Conservation (phyloP, 1,140 invertebrate genomes). For the Drosophila neocordata region DNA sequence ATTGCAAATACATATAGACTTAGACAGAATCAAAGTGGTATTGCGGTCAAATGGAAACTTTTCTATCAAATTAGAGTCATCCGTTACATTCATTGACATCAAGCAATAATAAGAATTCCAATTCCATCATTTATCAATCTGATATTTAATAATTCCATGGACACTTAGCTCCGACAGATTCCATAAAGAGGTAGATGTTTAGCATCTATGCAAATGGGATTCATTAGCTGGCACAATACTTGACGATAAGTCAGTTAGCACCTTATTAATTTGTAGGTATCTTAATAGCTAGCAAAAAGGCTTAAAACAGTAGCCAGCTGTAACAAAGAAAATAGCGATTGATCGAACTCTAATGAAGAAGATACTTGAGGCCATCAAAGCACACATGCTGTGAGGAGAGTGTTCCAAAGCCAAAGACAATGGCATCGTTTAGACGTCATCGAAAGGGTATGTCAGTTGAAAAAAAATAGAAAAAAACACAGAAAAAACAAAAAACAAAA, state of each 20-base stretch:
- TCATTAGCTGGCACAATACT: slow-evolving; percentile 66
- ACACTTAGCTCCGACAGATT: slow-evolving; percentile 27
- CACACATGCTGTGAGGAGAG: slow-evolving; percentile 52
- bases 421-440: slow-evolving; percentile 52
- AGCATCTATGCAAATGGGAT: slow-evolving; percentile 51
- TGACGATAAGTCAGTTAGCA: slow-evolving; percentile 66
- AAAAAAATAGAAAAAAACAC: slow-evolving; percentile 1
- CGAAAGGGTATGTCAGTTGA: slow-evolving; percentile 45
- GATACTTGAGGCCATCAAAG: slow-evolving; percentile 59
- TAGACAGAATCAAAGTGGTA: too few relatives aligned
- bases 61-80: too few relatives aligned
- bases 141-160: not conserved
- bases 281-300: slow-evolving; percentile 20
- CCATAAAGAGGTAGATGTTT: not conserved
- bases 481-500: slow-evolving; percentile 26
- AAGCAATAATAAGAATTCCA: not conserved
- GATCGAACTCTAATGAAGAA: slow-evolving; percentile 54
- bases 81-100: too few relatives aligned
- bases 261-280: slow-evolving; percentile 64
- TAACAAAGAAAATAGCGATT: slow-evolving; percentile 21
- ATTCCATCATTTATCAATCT: not conserved
- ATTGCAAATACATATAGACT: too few relatives aligned
- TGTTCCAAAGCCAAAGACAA: slow-evolving; percentile 45
- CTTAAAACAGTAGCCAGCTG: slow-evolving; percentile 37
- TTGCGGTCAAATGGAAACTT: too few relatives aligned